These are phyloP conservation scores for Malacoraja senta DNA, from an alignment of 2,797 vertebrate species.

Conservation along the genomic window DNA sequence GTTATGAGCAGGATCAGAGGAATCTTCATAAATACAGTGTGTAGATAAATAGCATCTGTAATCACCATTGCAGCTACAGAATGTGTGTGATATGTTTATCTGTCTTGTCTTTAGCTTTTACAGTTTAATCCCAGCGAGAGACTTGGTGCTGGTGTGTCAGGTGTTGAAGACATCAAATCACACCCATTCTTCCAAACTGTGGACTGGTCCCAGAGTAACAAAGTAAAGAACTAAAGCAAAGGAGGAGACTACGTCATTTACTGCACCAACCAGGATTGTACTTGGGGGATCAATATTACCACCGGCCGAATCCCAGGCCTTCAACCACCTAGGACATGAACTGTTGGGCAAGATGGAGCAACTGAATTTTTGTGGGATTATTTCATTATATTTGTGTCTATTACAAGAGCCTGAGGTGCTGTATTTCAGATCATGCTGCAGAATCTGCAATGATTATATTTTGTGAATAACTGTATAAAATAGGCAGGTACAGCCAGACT, in stretches of 20 bases:
- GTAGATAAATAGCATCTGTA: neutral
- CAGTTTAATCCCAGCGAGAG: constrained; percentile 90
- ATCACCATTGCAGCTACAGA: neutral
- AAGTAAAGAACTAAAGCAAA: constrained; percentile 48
- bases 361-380: constrained; percentile 12
- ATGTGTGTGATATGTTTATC: constrained; percentile 25
- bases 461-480: constrained; percentile 24
- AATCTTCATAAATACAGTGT: neutral
- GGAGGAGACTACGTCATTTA: neutral
- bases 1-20: neutral
- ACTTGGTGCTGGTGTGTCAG: constrained; percentile 82
- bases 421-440: neutral
- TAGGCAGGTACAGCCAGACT: neutral
- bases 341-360: neutral
- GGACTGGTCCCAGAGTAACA: constrained; percentile 71
- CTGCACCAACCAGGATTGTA: constrained; percentile 33
- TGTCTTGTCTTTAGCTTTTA: constrained; percentile 67
- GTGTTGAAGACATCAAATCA: constrained; percentile 91
- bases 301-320: neutral
- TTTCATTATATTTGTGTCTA: neutral
- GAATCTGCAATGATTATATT: constrained; percentile 8
- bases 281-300: neutral
- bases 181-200: constrained; percentile 86
- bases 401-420: neutral
- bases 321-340: neutral